Conservation (phyloP, 2,113 vertebrate genomes). For the Meleagris gallopavo region DNA sequence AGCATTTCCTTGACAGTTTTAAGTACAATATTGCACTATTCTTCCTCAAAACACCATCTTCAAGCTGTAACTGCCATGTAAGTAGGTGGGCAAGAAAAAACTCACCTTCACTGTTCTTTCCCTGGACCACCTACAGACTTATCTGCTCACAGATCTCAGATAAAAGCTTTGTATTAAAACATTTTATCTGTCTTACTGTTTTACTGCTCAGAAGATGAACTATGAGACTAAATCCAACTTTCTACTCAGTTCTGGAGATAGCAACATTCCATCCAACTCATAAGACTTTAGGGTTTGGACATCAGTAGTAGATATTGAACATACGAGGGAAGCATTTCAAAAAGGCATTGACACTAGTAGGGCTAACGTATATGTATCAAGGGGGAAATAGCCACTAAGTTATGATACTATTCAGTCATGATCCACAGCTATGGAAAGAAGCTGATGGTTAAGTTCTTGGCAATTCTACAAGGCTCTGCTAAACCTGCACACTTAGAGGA, state of each 20-base stretch:
- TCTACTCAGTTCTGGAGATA: slow-evolving; percentile 42
- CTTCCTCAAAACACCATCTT: background rate
- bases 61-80: background rate
- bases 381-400: slow-evolving; percentile 35
- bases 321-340: slow-evolving; percentile 27
- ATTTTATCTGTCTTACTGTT: slow-evolving; percentile 46
- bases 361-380: background rate
- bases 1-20: background rate
- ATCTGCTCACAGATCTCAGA: slow-evolving; percentile 3
- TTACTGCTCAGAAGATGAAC: slow-evolving; percentile 34
- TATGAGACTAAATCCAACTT: slow-evolving; percentile 45
- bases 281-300: background rate
- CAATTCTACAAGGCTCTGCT: background rate
- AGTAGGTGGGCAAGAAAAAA: background rate
- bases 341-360: slow-evolving; percentile 39
- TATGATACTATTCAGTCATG: background rate
- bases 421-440: background rate
- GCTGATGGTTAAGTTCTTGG: background rate
- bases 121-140: background rate
- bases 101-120: background rate
- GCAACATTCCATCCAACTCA: background rate
- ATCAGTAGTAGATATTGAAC: background rate
- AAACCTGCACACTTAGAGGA: background rate
- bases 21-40: background rate
- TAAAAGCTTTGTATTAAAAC: slow-evolving; percentile 14